phyloP scores from a whole-genome alignment of 2,888 invertebrate genomes.

The Neoascia interrupta region DNA sequence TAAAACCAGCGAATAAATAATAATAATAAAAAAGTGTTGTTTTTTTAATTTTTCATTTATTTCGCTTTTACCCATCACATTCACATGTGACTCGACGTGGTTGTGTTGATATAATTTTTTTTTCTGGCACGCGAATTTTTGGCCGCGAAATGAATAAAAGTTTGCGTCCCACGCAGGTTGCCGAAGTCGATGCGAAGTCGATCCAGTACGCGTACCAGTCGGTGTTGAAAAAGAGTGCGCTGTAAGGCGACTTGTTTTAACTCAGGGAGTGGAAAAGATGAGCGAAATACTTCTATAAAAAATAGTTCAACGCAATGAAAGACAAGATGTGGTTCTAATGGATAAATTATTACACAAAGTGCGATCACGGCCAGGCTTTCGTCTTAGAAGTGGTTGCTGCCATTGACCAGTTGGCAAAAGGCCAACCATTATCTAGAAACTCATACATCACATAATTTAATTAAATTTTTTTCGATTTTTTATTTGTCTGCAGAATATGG shows the following conservation, averaged over 20 bases:
- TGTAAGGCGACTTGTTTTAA: slow-evolving; percentile 17
- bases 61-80: no score
- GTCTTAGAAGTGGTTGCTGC: no score
- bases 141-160: slow-evolving; percentile 40
- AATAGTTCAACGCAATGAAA: slow-evolving; percentile 9
- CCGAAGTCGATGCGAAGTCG: no score
- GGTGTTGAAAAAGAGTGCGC: background rate
- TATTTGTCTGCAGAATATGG: slow-evolving; percentile 26
- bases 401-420: slow-evolving; percentile 59
- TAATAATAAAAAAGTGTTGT: slow-evolving; percentile 8
- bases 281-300: slow-evolving; percentile 19
- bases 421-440: slow-evolving; percentile 56
- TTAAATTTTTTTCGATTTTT: slow-evolving; percentile 21
- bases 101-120: slow-evolving; percentile 10
- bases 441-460: slow-evolving; percentile 51
- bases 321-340: slow-evolving; percentile 39
- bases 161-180: slow-evolving; percentile 29
- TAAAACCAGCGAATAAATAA: slow-evolving; percentile 9
- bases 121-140: slow-evolving; percentile 46
- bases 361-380: slow-evolving; percentile 9
- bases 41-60: no score
- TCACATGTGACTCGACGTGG: background rate
- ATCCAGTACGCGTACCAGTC: background rate
- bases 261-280: slow-evolving; percentile 6
- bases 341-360: slow-evolving; percentile 26